Evolutionary conservation across 2,888 invertebrate genomes (phyloP), one percentile per base, ranked within the genome.

Genomic region (Galeruca laticollis): DNA sequence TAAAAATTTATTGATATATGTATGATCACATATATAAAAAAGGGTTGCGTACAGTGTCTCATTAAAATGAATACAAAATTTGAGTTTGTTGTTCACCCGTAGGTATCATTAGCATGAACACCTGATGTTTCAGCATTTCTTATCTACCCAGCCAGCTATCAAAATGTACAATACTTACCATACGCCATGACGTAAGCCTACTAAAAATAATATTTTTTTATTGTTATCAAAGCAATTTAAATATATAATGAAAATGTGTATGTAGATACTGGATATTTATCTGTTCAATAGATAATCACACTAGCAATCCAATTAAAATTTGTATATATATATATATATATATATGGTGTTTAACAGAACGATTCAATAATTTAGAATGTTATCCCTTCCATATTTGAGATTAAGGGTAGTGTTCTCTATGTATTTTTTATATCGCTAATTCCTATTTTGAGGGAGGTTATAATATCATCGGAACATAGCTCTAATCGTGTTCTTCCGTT

Each of bases 81-180:
- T 57, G 18, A 15, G 6, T 35, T 35, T 35, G 33, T 35, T 10
- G 56, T n/a, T 21, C 3, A 52, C 21, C 18, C 47, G 47, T 18
- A 47, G 8, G 52, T 54, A 57, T 57, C 2, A 35, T 57, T 15
- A 35, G 35, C 33, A 57, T 60, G 60, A 40, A 40, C 20, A 61
- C 31, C 61, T 33, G 51, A 18, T 49, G 18, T 33, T 61, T 57
- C 15, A 52, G 20, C 9, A 4, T 21, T 52, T 52, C 52, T 62
- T 62, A 62, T 62, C 62, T 52, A 31, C 52, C 18, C 35, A 10
- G 11, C 18, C 21, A 26, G 51, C n/a, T 62, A 62, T 62, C 62
- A 62, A 20, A 18, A 57, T 15, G 56, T 57, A 57, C 35, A 15
- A 52, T 37, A 52, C 52, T 62, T 62, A 62, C 8, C 49, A 33